Base-by-base conservation (phyloP, 2,888 invertebrate species). In the Opisthograptis luteolata region DNA sequence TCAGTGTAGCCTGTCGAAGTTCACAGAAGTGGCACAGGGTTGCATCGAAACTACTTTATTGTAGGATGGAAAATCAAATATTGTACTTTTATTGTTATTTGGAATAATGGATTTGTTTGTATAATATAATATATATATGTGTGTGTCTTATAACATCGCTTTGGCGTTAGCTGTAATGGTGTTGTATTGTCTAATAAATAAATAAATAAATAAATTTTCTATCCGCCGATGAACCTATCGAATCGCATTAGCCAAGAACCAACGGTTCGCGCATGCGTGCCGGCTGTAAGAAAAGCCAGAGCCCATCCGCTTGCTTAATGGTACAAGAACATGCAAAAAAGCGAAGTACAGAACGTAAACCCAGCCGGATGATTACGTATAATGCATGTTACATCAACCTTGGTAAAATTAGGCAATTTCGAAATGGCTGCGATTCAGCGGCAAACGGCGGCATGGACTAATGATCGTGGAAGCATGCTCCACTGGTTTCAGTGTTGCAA, bases 391-490 rank as follows among this genome's bases (percentile, higher is more conserved):
- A 62, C 60, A 58, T 62, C 25, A 66, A 64, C 76, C 72, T 79
- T 73, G 70, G 58, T 65, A 58, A 66, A 71, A 74, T 73, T 70
- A 61, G 64, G 63, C 64, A 62, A 64, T 78, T 74, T 70, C 64
- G 69, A 68, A 75, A 76, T 62, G 57, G 58, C 63, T 58, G 56
- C 64, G 68, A 69, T 65, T 66, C 68, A 49, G 52, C 49, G 42
- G 42, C 57, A 49, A 60, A 54, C 64, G 55, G 66, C 65, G 57
- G 67, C 65, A 66, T 62, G 66, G 67, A 64, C 66, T 73, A 79
- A 76, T 73, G 72, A 72, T 68, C 51, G 77, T 80, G 87, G 87
- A 86, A 81, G 70, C 69, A 80, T 81, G 87, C 75, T 75, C 72
- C 79, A 80, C 61, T 68, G 86, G 76, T 36, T 68, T 50, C 56